A percentile compares a stretch with the other conserved stretches of the same genome.
These are phyloP conservation scores for Erebia aethiops DNA, from an alignment of 2,888 invertebrate species.

Conservation along the genomic window DNA sequence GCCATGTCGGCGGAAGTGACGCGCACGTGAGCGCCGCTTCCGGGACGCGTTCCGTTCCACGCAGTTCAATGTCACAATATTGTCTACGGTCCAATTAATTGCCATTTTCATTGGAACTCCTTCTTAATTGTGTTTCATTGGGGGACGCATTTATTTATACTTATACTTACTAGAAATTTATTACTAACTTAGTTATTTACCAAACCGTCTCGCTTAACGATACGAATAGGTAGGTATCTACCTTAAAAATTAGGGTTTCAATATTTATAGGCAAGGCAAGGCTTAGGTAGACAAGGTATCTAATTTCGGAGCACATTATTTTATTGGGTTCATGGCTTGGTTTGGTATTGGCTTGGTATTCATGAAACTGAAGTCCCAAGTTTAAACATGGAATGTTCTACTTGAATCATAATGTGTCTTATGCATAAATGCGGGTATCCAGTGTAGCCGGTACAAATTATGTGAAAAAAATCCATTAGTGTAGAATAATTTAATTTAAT, in stretches of 20 bases:
- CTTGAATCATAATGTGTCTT: no score
- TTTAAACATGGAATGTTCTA: no score
- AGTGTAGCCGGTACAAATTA: no score
- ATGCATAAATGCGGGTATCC: no score
- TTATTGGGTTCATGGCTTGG: no score
- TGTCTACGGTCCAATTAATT: conserved; percentile 42
- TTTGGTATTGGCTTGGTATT: no score
- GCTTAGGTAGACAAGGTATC: no score
- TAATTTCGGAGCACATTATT: no score
- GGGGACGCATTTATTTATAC: not conserved
- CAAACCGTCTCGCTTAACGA: not conserved
- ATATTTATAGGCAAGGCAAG: no score
- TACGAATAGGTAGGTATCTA: not conserved
- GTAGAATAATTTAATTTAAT: conserved; percentile 4
- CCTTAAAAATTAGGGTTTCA: not conserved
- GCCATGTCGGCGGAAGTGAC: conserved; percentile 76
- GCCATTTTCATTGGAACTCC: conserved; percentile 25
- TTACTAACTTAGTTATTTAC: no score
- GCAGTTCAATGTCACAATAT: conserved; percentile 77
- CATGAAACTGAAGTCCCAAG: no score
- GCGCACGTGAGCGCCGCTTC: conserved; percentile 79
- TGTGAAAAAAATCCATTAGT: not conserved
- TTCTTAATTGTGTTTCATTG: not conserved
- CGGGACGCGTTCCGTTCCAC: conserved; percentile 75
- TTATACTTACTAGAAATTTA: no score